Evolutionary conservation across 2,888 invertebrate genomes (phyloP).

Genomic region (Prionchulus punctatus): DNA sequence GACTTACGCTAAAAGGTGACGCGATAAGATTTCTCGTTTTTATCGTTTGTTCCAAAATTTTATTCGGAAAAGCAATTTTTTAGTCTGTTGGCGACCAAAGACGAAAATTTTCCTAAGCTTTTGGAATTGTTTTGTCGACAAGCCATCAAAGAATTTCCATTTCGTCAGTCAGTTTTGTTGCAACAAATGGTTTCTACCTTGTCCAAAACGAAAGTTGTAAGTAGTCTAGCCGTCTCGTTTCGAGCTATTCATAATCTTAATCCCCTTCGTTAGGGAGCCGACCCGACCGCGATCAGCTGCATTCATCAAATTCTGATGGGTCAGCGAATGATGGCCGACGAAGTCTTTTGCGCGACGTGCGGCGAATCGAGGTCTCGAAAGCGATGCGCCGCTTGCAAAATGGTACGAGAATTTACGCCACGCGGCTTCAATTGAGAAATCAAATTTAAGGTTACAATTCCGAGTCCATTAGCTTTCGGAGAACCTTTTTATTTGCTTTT

Average conservation of each 20-base stretch:
- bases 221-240: too few species aligned
- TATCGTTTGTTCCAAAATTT: background rate
- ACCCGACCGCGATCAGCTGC: slow-evolving; percentile 12
- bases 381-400: slow-evolving; percentile 82
- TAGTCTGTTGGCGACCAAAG: background rate
- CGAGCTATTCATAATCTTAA: too few species aligned
- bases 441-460: too few species aligned
- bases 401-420: too few species aligned
- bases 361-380: slow-evolving; percentile 73
- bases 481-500: too few species aligned
- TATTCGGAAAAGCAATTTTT: background rate
- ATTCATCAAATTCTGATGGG: slow-evolving; percentile 27
- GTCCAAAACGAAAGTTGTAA: slow-evolving; percentile 10
- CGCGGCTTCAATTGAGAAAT: too few species aligned
- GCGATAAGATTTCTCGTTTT: background rate
- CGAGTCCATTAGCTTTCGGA: too few species aligned
- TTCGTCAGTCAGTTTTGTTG: slow-evolving; percentile 70
- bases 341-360: slow-evolving; percentile 59
- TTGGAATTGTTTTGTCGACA: slow-evolving; percentile 60
- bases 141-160: slow-evolving; percentile 73
- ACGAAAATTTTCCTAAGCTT: slow-evolving; percentile 37
- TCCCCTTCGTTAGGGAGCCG: background rate
- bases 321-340: slow-evolving; percentile 36
- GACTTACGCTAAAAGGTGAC: background rate
- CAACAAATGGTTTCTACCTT: slow-evolving; percentile 45